These are phyloP conservation scores for Pseudococcus jackbeardsleyi DNA, from an alignment of 2,888 invertebrate species.

Conservation along the genomic window DNA sequence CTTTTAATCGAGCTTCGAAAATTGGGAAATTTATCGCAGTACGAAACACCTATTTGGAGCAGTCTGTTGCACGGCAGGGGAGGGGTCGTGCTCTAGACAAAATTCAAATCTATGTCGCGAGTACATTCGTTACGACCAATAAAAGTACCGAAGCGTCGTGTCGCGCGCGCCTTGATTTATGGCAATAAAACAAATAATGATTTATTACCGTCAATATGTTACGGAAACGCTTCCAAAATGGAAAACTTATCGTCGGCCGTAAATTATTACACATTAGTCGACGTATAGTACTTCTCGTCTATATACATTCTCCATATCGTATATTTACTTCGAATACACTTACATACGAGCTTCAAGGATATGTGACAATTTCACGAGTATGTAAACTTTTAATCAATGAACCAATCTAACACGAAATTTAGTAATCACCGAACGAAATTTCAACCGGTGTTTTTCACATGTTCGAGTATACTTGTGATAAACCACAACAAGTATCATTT, in stretches of 20 bases:
- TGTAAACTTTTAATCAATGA: background rate
- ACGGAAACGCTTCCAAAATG: constrained; percentile 40
- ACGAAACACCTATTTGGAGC: background rate
- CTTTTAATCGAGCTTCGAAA: background rate
- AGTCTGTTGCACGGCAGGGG: background rate
- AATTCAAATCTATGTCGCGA: constrained; percentile 16
- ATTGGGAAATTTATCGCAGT: background rate
- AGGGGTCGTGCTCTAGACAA: background rate
- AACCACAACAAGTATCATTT: no score
- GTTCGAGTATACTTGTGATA: no score
- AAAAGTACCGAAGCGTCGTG: constrained; percentile 26
- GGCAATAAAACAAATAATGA: constrained; percentile 43
- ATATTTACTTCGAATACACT: background rate
- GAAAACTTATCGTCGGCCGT: constrained; percentile 32
- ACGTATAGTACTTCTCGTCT: background rate
- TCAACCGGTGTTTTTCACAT: background rate
- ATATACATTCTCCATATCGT: background rate
- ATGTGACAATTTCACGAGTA: background rate
- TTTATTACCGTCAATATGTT: constrained; percentile 33
- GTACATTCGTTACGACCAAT: constrained; percentile 21
- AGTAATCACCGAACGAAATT: background rate
- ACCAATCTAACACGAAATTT: background rate
- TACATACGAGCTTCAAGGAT: background rate
- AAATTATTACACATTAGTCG: constrained; percentile 37
- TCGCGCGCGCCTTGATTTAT: constrained; percentile 22